Base-by-base conservation (phyloP, 64 coral and sea anemone species). In the Dendrophyllia cribrosa region DNA sequence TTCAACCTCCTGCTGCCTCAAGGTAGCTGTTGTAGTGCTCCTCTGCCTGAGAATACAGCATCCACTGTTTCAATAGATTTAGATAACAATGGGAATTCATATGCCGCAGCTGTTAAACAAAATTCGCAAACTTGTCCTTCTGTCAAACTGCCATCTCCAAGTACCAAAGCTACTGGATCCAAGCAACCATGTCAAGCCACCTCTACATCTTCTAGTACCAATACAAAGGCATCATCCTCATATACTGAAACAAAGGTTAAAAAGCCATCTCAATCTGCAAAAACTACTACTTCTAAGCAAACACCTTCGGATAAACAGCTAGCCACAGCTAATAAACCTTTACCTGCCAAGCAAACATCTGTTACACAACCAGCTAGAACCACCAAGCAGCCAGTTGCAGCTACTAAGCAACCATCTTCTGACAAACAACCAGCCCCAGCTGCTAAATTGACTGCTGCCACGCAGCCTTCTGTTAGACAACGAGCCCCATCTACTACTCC, bases 1-100 rank as follows among this genome's bases (percentile, higher is more conserved):
- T 92, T 92, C 82, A 85, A 92, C 60, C 58, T 85, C 56, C 67
- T 86, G 13, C 69, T 92, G 72, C 51, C 81, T 48, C 43, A 52
- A 55, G 59, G 79, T 53, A 77, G 52, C 82, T 86, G 82, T 92
- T 86, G 79, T 62, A 16, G 16, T 50, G 26, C 78, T 78, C 45
- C 58, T 55, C 62, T 15, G 5, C 84, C 84, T 11, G 21, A 66
- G 16, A 87, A 73, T 55, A 16, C 44, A 56, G 34, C 11, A 73
- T 73, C 34, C 70, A 12, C 70, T 46, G 70, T 45, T 44, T 16
- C 9, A 43, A 73, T 73, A 73, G 70, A 73, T 73, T 73, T 73
- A 73, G 26, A 46, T 73, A 73, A 43, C 6, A 12, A 9, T 56
- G 53, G 12, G 53, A 7, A 56, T 8, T 56, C 52, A 11, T 56